Evolutionary conservation across 2,113 vertebrate genomes (phyloP).

Genomic region (Odocoileus virginianus): DNA sequence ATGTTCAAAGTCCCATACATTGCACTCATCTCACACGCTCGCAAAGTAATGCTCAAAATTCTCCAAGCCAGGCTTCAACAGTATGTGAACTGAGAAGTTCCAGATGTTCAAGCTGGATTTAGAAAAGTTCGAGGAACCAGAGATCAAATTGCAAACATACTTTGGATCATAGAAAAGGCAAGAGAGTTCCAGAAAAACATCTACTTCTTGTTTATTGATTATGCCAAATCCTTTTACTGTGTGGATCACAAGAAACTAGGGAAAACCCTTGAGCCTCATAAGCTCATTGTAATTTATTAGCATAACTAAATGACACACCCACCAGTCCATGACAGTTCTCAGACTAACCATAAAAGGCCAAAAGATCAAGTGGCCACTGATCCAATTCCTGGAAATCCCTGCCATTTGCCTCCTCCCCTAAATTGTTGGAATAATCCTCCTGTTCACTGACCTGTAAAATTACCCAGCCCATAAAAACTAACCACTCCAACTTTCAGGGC

Average conservation of each 20-base stretch:
- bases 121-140: not conserved
- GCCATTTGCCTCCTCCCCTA: not conserved
- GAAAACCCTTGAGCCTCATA: not conserved
- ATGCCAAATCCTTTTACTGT: not conserved
- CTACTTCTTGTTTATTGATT: not conserved
- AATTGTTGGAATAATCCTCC: not conserved
- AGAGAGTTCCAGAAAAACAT: not conserved
- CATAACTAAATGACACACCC: not conserved
- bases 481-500: not conserved
- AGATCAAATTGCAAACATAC: not conserved
- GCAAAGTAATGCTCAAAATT: not conserved
- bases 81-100: not conserved
- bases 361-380: not conserved
- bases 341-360: not conserved
- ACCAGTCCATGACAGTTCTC: not conserved
- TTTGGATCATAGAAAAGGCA: not conserved
- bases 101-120: not conserved
- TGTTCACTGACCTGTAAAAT: not conserved
- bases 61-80: not conserved
- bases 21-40: not conserved
- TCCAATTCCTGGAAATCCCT: not conserved
- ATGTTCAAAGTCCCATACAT: not conserved
- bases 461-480: not conserved
- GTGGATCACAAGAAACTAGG: not conserved
- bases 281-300: not conserved